A percentile compares a stretch with the other conserved stretches of the same genome.
Evolutionary conservation across 2,113 vertebrate species (phyloP).

Genomic region (Saccopteryx leptura): DNA sequence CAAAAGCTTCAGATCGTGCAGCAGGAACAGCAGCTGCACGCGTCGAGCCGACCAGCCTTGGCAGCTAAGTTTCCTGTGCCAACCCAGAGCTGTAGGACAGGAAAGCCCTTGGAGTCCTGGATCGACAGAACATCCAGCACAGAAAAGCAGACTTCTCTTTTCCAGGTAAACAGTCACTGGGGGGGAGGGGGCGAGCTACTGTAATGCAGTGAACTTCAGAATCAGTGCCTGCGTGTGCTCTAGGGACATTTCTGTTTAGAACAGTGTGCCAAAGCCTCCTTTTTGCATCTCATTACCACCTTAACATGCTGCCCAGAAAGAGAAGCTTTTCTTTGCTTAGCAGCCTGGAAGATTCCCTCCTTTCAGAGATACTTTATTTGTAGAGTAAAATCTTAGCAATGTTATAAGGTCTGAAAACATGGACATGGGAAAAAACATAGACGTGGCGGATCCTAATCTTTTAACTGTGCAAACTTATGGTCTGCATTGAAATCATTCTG

Average conservation of each 20-base stretch:
- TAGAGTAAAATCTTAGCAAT: not conserved
- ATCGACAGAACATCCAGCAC: constrained; percentile 77
- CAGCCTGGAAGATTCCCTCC: not conserved
- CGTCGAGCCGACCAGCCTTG: constrained; percentile 87
- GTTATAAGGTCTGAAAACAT: not conserved
- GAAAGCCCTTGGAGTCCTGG: constrained; percentile 86
- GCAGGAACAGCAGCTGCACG: constrained; percentile 92
- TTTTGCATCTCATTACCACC: not conserved
- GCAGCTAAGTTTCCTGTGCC: constrained; percentile 93
- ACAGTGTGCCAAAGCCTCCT: not conserved
- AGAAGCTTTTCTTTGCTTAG: not conserved
- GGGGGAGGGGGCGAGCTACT: rapidly evolving
- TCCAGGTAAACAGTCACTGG: constrained; percentile 89
- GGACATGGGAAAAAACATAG: not conserved
- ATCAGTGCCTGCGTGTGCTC: too few species aligned
- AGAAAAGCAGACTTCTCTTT: constrained; percentile 88
- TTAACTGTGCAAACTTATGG: not conserved
- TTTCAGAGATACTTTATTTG: not conserved
- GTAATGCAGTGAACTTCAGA: not conserved
- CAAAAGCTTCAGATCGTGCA: constrained; percentile 94
- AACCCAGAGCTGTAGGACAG: constrained; percentile 69
- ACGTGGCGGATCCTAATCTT: not conserved
- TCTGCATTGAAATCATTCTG: not conserved
- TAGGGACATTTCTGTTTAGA: not conserved
- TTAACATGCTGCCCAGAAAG: not conserved